These are phyloP conservation scores for Xenentodon cancila DNA, from an alignment of 2,797 vertebrate species.

Conservation along the genomic window DNA sequence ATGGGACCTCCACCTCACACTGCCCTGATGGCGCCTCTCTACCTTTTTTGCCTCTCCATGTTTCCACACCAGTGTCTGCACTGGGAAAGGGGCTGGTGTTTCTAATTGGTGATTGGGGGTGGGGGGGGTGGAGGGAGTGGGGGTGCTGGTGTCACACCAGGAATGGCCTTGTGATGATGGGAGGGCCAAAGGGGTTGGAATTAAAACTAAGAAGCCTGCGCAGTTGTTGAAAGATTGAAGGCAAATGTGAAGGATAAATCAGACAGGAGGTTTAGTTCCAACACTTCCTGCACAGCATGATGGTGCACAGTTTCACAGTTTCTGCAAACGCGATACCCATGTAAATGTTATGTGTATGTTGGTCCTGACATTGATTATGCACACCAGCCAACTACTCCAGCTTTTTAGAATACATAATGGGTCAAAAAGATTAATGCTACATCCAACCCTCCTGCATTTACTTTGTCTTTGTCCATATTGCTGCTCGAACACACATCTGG, in stretches of 20 bases:
- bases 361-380: constrained; percentile 36
- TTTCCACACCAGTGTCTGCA: constrained; percentile 44
- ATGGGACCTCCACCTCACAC: constrained; percentile 75
- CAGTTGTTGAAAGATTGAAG: constrained; percentile 54
- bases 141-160: constrained; percentile 53
- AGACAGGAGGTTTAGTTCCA: constrained; percentile 14
- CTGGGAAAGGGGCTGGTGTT: constrained; percentile 21
- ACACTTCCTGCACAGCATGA: constrained; percentile 16
- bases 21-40: constrained; percentile 56
- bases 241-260: constrained; percentile 47
- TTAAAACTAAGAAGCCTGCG: constrained; percentile 36
- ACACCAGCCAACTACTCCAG: constrained; percentile 31
- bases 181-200: constrained; percentile 37
- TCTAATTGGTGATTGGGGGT: constrained; percentile 80
- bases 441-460: constrained; percentile 3
- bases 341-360: constrained; percentile 27
- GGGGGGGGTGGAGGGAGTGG: no score
- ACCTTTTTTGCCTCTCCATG: constrained; percentile 46
- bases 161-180: constrained; percentile 56
- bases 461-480: constrained; percentile 17
- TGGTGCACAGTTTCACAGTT: constrained; percentile 21
- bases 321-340: constrained; percentile 19
- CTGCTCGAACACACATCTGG: constrained; percentile 64
- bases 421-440: no score
- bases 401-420: constrained; percentile 28